Conservation (phyloP, 2,797 vertebrate genomes). For the Labeo calbasu region DNA sequence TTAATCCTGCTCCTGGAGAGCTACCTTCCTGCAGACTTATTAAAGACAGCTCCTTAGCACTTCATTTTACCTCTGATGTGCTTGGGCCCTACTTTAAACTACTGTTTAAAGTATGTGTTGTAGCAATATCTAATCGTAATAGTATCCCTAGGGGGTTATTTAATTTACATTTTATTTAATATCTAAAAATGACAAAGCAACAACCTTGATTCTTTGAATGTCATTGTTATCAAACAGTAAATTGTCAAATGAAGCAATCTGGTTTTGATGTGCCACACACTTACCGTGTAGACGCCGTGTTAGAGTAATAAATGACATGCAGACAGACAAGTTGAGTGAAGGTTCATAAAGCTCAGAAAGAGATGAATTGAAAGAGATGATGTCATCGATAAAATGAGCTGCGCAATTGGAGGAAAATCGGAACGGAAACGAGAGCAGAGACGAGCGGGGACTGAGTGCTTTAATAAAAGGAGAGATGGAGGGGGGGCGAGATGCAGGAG, state of each 20-base stretch:
- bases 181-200: too few species aligned
- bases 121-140: too few species aligned
- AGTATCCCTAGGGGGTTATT: too few species aligned
- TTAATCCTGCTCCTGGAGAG: too few species aligned
- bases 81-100: too few species aligned
- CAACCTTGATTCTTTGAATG: background rate
- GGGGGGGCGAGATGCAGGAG: conserved; percentile 14
- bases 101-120: too few species aligned
- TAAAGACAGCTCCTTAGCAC: too few species aligned
- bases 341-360: background rate
- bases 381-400: conserved; percentile 23
- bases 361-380: conserved; percentile 36
- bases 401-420: conserved; percentile 12
- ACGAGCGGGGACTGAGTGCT: conserved; percentile 20
- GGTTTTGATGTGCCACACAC: background rate
- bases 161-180: too few species aligned
- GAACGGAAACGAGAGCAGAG: conserved; percentile 23
- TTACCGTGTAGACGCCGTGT: background rate
- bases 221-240: background rate
- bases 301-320: background rate
- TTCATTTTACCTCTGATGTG: too few species aligned
- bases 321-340: conserved; percentile 7
- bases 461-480: conserved; percentile 27
- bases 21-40: too few species aligned
- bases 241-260: background rate